Evolutionary conservation across 1,140 invertebrate genomes (phyloP), one percentile per base, ranked within the genome.

Genomic region (Maconellicoccus hirsutus): DNA sequence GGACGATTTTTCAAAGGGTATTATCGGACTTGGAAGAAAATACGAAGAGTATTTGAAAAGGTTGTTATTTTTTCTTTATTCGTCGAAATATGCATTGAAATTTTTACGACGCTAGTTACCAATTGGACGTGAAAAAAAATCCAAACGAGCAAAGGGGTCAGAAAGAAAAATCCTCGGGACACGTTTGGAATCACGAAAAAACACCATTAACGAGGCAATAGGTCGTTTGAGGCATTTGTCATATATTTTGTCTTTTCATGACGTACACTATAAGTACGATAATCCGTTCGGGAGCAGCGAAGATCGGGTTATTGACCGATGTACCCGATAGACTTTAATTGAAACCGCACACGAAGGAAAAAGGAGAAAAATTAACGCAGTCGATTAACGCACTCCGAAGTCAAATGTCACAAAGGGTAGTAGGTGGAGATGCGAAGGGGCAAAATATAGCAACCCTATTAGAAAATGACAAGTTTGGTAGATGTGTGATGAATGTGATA

Each of bases 401-500:
- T 52, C 42, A 52, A 52, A 52, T 16, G 42, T 52, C 42, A 19
- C n/a, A 59, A 7, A 16, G 21, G 52, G 61, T 3, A 4, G 61
- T 12, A 26, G 21, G 21, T 1, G 22, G 61, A 22, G 61, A 8
- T 4, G 61, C 22, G 21, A 14, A 26, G 19, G 19, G 14, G 61
- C 1, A 16, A 25, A 23, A 26, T 66, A 66, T 26, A 16, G 61
- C 61, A 26, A 66, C 61, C 61, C 61, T 66, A 66, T 66, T 66
- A 16, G 61, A 66, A 66, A 66, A 66, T 66, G 61, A 66, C 61
- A 66, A 66, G 19, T 66, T 66, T 66, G 61, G 25, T 23, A 25
- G 61, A 66, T 26, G 61, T 66, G 61, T 66, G 61, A 66, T 66
- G 61, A 66, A 66, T 66, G 61, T 26, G 19, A 22, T 23, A 66